Conservation (phyloP, 2,113 vertebrate genomes). For the Sula dactylatra region DNA sequence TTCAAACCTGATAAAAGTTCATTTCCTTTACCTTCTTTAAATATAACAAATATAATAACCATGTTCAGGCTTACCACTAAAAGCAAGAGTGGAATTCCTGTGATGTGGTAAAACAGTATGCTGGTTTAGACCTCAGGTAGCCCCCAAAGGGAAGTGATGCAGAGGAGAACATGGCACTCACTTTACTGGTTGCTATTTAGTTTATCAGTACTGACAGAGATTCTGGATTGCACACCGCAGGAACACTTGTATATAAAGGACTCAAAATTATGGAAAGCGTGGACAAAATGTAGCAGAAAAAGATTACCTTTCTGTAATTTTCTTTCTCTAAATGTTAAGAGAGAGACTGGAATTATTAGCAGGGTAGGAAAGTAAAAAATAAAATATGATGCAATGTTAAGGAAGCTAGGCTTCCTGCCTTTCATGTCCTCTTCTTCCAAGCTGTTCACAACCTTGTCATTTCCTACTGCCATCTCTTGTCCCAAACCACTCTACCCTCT, state of each 20-base stretch:
- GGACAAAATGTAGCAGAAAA: neutral
- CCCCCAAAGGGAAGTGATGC: neutral
- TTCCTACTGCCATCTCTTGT: constrained; percentile 46
- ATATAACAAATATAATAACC: neutral
- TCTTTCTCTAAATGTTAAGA: neutral
- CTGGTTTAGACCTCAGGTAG: neutral
- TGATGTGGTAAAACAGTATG: neutral
- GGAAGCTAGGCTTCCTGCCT: constrained; percentile 62
- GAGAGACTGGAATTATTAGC: neutral
- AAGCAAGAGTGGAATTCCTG: neutral
- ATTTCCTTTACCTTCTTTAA: neutral
- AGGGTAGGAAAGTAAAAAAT: constrained; percentile 22
- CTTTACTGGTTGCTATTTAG: neutral
- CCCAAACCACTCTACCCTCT: constrained; percentile 9
- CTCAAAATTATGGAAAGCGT: neutral
- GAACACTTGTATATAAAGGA: neutral
- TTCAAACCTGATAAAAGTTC: neutral
- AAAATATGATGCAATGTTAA: constrained; percentile 51
- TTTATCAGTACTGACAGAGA: neutral
- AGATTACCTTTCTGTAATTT: neutral
- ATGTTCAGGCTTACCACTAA: neutral
- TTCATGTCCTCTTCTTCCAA: constrained; percentile 48
- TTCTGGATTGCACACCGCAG: neutral
- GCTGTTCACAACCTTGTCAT: constrained; percentile 51
- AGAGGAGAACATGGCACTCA: neutral